Evolutionary conservation across 2,888 invertebrate species (phyloP), one percentile per base, ranked within the genome.

Genomic region (Tetheella fluctuosa): DNA sequence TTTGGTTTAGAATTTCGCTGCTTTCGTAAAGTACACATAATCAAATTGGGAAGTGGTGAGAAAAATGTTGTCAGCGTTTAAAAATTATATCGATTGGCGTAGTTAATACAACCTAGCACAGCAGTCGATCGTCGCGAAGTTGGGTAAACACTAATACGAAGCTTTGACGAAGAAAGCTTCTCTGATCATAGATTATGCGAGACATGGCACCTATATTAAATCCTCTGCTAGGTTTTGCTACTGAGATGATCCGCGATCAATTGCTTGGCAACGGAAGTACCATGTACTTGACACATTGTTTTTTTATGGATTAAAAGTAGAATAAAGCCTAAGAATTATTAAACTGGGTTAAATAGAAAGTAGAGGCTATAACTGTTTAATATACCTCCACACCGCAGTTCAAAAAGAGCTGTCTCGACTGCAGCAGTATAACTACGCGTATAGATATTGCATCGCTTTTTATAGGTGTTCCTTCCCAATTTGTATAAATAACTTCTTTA

Each of bases 61-160:
- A 60, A 65, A 61, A 63, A 68, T 65, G 61, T 62, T 62, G 74
- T 69, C 71, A 73, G 74, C 69, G 73, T n/a, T 84, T 77, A 84
- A 84, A 84, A 85, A 84, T 80, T 75, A 78, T 79, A 77, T 83
- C 75, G 71, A 74, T 80, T 74, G 71, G 67, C 70, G 70, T 69
- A 76, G 83, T 81, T 81, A 83, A 86, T 84, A 82, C 25, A 25
- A 25, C 2, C 6, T 4, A 25, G 25, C 6, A 25, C 25, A 74
- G 78, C 77, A 73, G 77, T 70, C 67, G 72, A 73, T 76, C 74
- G 74, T 73, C 83, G 84, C 73, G 80, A 74, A 70, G 77, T 77
- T 84, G 63, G 75, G 85, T 77, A 88, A 88, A 89, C 80, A 88
- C 86, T 87, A 88, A 89, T 89, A n/a, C n/a, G n/a, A n/a, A n/a